Evolutionary conservation across 2,797 vertebrate species (phyloP), one percentile per base, ranked within the genome.

Genomic region (Bradypodion ventrale): DNA sequence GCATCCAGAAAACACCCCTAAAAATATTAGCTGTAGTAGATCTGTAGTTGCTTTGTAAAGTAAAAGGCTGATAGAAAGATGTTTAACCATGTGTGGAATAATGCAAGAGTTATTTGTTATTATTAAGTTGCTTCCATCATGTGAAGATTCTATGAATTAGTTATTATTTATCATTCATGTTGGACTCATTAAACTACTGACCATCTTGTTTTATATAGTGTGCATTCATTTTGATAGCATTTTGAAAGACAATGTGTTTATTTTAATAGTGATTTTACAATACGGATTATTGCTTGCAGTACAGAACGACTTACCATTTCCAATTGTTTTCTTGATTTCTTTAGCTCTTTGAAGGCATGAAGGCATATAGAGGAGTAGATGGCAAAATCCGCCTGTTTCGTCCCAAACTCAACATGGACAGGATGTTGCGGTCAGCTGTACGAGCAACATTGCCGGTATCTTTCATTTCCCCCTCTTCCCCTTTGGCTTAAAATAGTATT

Each of bases 311-410:
- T 69, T 46, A 56, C 2, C 29, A 0, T 74, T 52, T 69, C 2
- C 32, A 27, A 82, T 16, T n/a, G 9, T 2, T 19, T 44, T 68
- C 83, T n/a, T 89, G 86, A 6, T 78, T 77, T 4, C 75, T 37
- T 62, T 88, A 99, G 98, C 69, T 99, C 70, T 98, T 98, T 52
- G 98, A 99, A 94, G 98, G 98, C 25, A 83, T 98, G 96, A 98
- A 98, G 92, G 98, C 96, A 0, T 98, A 97, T 82, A 95, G 97
- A 27, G 98, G 97, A 1, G 94, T 95, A 2, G 98, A 98, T 82
- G 90, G 94, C 82, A 96, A 93, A 85, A 94, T 98, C 75, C 97
- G 96, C 52, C 93, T 99, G 49, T 99, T 98, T 92, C 96, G 98
- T 27, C 98, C 98, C 0, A 86, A 94, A 82, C 96, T 99, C 80